Base-by-base conservation (phyloP, 2,113 vertebrate genomes). In the Toxotes chatareus region DNA sequence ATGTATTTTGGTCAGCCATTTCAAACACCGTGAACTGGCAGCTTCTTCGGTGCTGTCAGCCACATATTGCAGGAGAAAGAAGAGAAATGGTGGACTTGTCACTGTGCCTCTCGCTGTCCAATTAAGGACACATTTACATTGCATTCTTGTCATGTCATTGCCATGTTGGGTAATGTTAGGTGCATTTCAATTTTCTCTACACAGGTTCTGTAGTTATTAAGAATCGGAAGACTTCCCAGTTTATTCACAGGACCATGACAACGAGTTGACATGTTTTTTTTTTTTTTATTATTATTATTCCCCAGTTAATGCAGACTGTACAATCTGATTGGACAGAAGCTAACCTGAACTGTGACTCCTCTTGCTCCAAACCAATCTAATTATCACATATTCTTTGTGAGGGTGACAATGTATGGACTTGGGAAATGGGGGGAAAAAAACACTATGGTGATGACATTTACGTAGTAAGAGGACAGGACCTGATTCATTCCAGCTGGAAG, bases 301-400 rank as follows among this genome's bases (percentile, higher is more conserved):
- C 27, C 3, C 38, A 44, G 17, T 74, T 34, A 76, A n/a, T 19
- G 65, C 11, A 83, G 49, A 61, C 11, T 68, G 47, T 49, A 21
- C 3, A 62, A 2, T 61, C 13, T 71, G 34, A 63, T 19, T 44
- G 51, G 75, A 74, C 27, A 66, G 27, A 32, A 21, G 7, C n/a
- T 27, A 9, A 49, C 23, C 32, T 68, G 19, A 53, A 70, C 17
- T 36, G 16, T 3, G 10, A 9, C 7, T 60, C 0, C 31, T 4
- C 5, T 60, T 53, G 1, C 46, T 64, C 11, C n/a, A 44, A 40
- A 63, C 55, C 21, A 38, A 14, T 60, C 27, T 60, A 78, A 75
- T 71, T 60, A 38, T 69, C 69, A 78, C 62, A 46, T 68, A 7
- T 23, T 67, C 57, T 69, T 44, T 44, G 36, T 49, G n/a, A 7